These are phyloP conservation scores for Stegodyphus mimosarum DNA, from an alignment of 1,140 invertebrate species.

Conservation along the genomic window DNA sequence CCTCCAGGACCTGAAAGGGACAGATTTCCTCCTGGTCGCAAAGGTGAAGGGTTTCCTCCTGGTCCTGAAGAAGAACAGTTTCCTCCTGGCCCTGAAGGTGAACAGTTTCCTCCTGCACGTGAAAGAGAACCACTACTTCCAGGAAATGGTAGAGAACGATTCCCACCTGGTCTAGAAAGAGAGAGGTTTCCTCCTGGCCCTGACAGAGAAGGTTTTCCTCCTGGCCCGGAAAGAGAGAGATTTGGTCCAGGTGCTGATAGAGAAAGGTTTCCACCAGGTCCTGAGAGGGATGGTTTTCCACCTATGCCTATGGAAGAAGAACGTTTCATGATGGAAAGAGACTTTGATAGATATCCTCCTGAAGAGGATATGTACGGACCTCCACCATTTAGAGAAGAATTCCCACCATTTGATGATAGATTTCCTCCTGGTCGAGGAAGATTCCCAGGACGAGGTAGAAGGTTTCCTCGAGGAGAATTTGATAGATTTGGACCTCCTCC, in stretches of 20 bases:
- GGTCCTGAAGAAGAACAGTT: neutral
- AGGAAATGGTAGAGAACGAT: neutral
- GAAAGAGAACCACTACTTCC: neutral
- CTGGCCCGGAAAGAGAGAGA: neutral
- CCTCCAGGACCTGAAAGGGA: neutral
- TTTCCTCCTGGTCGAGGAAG: constrained; percentile 25
- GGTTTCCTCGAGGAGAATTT: constrained; percentile 25
- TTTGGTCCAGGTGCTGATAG: neutral
- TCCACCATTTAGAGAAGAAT: constrained; percentile 24
- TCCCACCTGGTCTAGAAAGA: constrained; percentile 1
- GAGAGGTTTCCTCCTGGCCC: constrained; percentile 6
- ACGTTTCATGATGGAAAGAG: neutral
- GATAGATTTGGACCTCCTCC: constrained; percentile 33
- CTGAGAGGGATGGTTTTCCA: constrained; percentile 1
- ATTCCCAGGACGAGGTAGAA: constrained; percentile 22
- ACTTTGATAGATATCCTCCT: neutral
- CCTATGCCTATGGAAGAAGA: neutral
- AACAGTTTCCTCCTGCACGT: neutral
- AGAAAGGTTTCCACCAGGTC: neutral
- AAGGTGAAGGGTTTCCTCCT: neutral
- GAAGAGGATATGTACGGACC: neutral
- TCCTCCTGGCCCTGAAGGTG: neutral
- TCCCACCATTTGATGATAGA: constrained; percentile 43
- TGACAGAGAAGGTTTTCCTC: neutral
- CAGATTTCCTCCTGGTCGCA: neutral